These are phyloP conservation scores for Megaceryle torquata DNA, from an alignment of 2,113 vertebrate genomes.

Conservation along the genomic window DNA sequence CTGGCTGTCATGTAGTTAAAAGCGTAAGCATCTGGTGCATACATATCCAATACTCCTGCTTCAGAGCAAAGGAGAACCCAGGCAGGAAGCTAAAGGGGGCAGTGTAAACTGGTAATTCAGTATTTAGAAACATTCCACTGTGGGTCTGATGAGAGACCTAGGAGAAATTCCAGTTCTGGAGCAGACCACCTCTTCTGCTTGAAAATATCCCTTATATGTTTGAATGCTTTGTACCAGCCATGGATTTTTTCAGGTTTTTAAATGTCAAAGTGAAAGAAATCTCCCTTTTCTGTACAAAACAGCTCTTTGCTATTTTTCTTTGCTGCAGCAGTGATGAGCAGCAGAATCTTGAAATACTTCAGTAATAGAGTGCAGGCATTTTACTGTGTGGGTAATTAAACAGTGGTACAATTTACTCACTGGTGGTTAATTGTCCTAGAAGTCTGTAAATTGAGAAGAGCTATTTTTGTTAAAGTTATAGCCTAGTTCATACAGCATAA, in stretches of 20 bases:
- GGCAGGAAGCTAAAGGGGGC: neutral
- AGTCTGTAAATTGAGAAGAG: conserved; percentile 11
- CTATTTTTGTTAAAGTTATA: conserved; percentile 9
- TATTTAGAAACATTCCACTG: neutral
- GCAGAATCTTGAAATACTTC: neutral
- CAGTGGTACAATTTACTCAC: neutral
- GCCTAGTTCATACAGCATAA: conserved; percentile 8
- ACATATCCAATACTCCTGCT: neutral
- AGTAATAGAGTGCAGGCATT: neutral
- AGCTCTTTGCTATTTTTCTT: neutral
- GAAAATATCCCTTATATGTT: neutral
- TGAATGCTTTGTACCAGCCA: neutral
- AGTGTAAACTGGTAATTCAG: neutral
- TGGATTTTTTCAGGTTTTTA: neutral
- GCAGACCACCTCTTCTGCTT: neutral
- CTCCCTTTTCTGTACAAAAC: neutral
- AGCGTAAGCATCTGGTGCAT: neutral
- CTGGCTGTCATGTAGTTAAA: neutral
- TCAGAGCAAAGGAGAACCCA: neutral
- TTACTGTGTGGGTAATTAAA: neutral
- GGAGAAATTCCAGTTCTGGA: neutral
- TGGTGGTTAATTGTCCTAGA: conserved; percentile 15
- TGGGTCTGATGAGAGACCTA: neutral
- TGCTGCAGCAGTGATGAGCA: neutral
- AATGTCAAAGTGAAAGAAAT: neutral